Percentiles rank a stretch among this genome's conserved stretches.
Evolutionary conservation across 2,888 invertebrate genomes (phyloP).

Genomic region (Adela reaumurella): DNA sequence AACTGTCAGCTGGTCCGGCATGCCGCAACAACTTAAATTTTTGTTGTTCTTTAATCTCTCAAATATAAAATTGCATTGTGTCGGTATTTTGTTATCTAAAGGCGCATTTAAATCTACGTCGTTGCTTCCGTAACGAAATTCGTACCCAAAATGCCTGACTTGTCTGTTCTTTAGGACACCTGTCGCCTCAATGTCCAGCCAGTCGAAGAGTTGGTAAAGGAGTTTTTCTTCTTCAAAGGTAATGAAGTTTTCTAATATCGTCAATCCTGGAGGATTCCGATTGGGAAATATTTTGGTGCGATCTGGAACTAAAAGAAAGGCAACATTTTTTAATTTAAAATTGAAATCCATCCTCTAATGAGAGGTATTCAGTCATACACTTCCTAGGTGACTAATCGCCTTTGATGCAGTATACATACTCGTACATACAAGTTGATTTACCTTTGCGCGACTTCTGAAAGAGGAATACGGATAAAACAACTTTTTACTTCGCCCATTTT

Average conservation of each 20-base stretch:
- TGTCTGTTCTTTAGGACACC: slow-evolving; percentile 69
- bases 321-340: slow-evolving; percentile 4
- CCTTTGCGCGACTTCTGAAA: no score
- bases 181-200: slow-evolving; percentile 27
- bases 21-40: slow-evolving; percentile 26
- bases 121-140: slow-evolving; percentile 85
- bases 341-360: background rate
- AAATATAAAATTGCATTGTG: slow-evolving; percentile 65
- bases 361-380: background rate
- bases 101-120: slow-evolving; percentile 74
- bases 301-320: slow-evolving; percentile 33
- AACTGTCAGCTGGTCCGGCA: slow-evolving; percentile 81
- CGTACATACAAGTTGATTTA: background rate
- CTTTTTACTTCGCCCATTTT: no score
- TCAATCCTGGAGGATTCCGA: slow-evolving; percentile 64
- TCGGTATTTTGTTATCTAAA: slow-evolving; percentile 65
- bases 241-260: slow-evolving; percentile 69
- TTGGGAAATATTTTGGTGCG: slow-evolving; percentile 28
- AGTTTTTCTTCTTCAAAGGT: slow-evolving; percentile 61
- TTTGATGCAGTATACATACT: background rate
- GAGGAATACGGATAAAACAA: no score
- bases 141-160: slow-evolving; percentile 90
- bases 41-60: slow-evolving; percentile 47
- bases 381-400: no score
- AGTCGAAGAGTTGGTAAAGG: slow-evolving; percentile 59